These are phyloP conservation scores for Empidonax traillii DNA, from an alignment of 2,113 vertebrate species.

Conservation along the genomic window DNA sequence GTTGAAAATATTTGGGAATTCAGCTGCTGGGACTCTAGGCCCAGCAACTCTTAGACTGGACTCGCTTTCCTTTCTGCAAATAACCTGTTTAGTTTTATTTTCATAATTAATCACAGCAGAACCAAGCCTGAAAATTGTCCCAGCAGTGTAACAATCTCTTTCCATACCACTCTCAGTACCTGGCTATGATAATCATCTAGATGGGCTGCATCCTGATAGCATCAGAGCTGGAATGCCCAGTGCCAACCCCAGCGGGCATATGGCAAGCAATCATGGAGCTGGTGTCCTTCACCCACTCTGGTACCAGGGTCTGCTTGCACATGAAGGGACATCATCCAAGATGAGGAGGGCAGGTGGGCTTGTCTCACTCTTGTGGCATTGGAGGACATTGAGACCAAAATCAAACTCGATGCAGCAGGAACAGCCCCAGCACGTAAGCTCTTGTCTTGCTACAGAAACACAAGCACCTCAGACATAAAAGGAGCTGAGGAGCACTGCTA, in stretches of 20 bases:
- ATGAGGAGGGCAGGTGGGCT: rapidly evolving
- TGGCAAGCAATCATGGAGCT: background rate
- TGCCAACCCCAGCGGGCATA: rapidly evolving
- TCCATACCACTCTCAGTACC: rapidly evolving
- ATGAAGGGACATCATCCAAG: rapidly evolving
- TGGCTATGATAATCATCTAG: background rate
- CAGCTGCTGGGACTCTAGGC: background rate
- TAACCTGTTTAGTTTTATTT: background rate
- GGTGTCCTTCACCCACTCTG: background rate
- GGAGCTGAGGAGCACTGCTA: background rate
- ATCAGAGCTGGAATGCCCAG: rapidly evolving
- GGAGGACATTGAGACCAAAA: background rate
- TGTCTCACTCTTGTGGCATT: background rate
- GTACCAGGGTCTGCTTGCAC: background rate
- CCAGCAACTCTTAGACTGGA: background rate
- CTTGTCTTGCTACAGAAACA: background rate
- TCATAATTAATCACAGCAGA: background rate
- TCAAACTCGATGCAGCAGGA: background rate
- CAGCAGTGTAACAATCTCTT: background rate
- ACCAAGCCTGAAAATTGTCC: background rate
- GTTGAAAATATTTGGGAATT: background rate
- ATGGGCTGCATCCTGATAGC: background rate
- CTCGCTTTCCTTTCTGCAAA: background rate
- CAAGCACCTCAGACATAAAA: rapidly evolving
- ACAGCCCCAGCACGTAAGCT: background rate